Evolutionary conservation across 64 coral and sea anemone species (phyloP), one percentile per base, ranked within the genome.

Genomic region (Stichodactyla helianthus): DNA sequence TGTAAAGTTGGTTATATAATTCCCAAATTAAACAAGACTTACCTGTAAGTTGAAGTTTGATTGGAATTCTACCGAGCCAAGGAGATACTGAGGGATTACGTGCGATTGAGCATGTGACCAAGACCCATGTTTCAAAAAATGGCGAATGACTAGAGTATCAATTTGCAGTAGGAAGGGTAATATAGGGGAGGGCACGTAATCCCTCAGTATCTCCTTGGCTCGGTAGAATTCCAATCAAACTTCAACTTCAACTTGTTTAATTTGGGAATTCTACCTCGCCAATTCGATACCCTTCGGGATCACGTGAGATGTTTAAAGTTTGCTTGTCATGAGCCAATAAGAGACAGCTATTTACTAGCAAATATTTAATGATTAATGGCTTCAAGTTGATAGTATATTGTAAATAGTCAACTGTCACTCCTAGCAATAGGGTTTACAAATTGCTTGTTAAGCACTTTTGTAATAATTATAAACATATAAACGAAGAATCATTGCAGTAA

Each of bases 151-250:
- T 77, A 12, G 9, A 8, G 10, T 28, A 77, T 28, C 13, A 7
- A 3, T 28, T 77, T 77, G 61, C 61, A 64, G 18, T 64, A 28
- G 74, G 74, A 8, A 77, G 12, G 74, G 74, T 1, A 0, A 77
- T 58, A 58, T 58, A 58, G 56, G 17, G 67, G 5, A 22, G 67
- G 67, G 67, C 67, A 71, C 67, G 67, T 71, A 71, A 71, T 79
- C 77, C 77, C 77, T 79, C 77, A 79, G 77, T 51, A 79, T 79
- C 77, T 79, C 77, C 77, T 51, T 79, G 77, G 77, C 27, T 79
- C 65, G 65, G 65, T 71, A 71, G 22, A 71, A 71, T 71, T 71
- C 65, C 65, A 22, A 71, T 25, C 35, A 44, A 44, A 71, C 65
- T 71, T 71, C 65, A 71, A 71, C 65, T 71, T 71, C n/a, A n/a